Evolutionary conservation across 2,888 invertebrate genomes (phyloP), one percentile per base, ranked within the genome.

Genomic region (Cheilosia grossa): DNA sequence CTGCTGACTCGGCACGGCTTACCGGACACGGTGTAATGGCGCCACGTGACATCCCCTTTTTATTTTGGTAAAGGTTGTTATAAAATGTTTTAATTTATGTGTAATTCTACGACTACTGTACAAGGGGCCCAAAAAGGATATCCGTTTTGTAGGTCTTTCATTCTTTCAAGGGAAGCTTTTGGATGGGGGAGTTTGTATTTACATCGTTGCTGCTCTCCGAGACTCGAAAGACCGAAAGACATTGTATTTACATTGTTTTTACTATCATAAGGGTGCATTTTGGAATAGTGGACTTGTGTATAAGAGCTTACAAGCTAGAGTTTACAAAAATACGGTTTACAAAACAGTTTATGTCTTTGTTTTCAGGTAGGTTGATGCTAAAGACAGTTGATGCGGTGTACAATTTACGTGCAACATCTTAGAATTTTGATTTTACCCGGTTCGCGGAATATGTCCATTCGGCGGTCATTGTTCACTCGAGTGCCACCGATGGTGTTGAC

Each of bases 11-110:
- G 94, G 87, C 97, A 97, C 0, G 96, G 96, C 90, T 95, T 95
- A 27, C 97, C 97, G 15, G 95, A 95, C 2, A 97, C 97, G 0
- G 97, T 96, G 92, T 95, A 97, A 87, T 95, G 95, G 40, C 94
- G 94, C 95, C 96, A 96, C 0, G 95, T 92, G 51, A 92, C 91
- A 85, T 91, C 93, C 42, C 93, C 93, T 88, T 93, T 90, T 88
- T 93, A 90, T 70, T 53, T 66, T 77, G 42, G 51, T 77, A 77
- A 67, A 77, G 37, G 77, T 69, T 61, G 61, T 69, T 63, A 63
- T 42, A 27, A 67, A 59, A 58, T 44, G 5, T 40, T 49, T 40
- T 44, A 61, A 27, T 56, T 19, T 42, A 54, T 27, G 42, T 33
- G 33, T 64, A 49, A 66, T 7, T 21, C 51, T 72, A 85, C 19